Conservation (phyloP, 1,140 invertebrate species). For the Lasioglossum baleicum region DNA sequence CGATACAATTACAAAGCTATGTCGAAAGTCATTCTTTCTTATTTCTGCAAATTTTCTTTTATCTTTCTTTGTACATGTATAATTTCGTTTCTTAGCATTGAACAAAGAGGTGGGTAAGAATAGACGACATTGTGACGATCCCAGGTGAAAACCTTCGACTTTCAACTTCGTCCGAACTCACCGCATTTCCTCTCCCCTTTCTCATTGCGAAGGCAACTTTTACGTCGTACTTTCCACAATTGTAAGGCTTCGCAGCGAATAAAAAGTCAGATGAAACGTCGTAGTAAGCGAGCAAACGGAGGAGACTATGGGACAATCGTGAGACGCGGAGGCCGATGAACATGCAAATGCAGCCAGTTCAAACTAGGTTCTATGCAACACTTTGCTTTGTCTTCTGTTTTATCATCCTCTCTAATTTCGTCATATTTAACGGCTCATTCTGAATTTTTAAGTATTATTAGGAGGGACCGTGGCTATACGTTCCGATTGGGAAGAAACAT, state of each 20-base stretch:
- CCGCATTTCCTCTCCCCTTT: not conserved
- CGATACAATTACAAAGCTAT: too few species aligned
- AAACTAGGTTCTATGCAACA: not conserved
- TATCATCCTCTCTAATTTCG: too few species aligned
- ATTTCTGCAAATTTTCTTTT: too few species aligned
- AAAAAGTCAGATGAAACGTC: not conserved
- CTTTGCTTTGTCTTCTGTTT: not conserved
- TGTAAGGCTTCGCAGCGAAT: not conserved
- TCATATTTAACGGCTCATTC: too few species aligned
- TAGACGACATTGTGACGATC: conserved; percentile 9
- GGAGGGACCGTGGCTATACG: too few species aligned
- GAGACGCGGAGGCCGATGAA: not conserved
- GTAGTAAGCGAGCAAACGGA: not conserved
- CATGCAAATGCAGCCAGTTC: not conserved
- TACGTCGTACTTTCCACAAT: not conserved
- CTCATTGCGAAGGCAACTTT: conserved; percentile 7
- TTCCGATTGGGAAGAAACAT: too few species aligned
- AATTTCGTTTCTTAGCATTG: not conserved
- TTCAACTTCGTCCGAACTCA: not conserved
- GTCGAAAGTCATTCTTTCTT: not conserved
- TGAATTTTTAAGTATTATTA: too few species aligned
- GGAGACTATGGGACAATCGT: not conserved
- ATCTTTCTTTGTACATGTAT: not conserved
- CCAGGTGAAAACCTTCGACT: conserved; percentile 3
- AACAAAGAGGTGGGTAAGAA: not conserved